Conservation (phyloP, 2,888 invertebrate species). For the Glyphotaelius pellucidus region DNA sequence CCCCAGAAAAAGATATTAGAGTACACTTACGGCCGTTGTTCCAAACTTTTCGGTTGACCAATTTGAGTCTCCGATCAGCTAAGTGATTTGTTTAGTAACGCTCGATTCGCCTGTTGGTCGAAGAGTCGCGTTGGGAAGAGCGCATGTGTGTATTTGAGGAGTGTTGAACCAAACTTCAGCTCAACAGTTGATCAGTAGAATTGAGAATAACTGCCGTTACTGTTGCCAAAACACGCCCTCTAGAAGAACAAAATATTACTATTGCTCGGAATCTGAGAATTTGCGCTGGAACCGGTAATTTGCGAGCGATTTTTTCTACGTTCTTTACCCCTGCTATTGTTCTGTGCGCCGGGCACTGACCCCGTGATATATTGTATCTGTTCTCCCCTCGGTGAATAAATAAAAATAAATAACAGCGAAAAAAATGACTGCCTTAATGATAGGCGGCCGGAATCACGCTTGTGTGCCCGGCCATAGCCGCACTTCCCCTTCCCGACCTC, state of each 20-base stretch:
- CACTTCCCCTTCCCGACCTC: background rate
- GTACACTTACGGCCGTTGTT: too few relatives aligned
- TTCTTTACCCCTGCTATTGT: background rate
- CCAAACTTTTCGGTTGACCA: too few relatives aligned
- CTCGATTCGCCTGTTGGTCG: too few relatives aligned
- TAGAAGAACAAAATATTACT: background rate
- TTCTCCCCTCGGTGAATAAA: conserved; percentile 49
- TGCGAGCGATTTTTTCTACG: background rate
- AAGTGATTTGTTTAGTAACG: too few relatives aligned
- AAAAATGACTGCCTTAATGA: conserved; percentile 52
- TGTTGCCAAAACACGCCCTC: too few relatives aligned
- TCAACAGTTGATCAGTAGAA: too few relatives aligned
- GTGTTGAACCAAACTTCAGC: too few relatives aligned
- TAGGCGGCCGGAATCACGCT: conserved; percentile 49
- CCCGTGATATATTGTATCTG: conserved; percentile 47
- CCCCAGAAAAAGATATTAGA: too few relatives aligned
- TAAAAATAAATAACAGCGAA: conserved; percentile 55
- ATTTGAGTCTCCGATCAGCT: too few relatives aligned
- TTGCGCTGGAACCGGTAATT: background rate
- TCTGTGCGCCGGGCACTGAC: conserved; percentile 26
- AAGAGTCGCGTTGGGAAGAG: too few relatives aligned
- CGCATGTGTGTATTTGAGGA: too few relatives aligned
- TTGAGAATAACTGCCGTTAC: too few relatives aligned
- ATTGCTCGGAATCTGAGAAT: background rate
- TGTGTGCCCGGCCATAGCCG: conserved; percentile 5